phyloP scores from a whole-genome alignment of 2,888 invertebrate species.

The Hypena proboscidalis region DNA sequence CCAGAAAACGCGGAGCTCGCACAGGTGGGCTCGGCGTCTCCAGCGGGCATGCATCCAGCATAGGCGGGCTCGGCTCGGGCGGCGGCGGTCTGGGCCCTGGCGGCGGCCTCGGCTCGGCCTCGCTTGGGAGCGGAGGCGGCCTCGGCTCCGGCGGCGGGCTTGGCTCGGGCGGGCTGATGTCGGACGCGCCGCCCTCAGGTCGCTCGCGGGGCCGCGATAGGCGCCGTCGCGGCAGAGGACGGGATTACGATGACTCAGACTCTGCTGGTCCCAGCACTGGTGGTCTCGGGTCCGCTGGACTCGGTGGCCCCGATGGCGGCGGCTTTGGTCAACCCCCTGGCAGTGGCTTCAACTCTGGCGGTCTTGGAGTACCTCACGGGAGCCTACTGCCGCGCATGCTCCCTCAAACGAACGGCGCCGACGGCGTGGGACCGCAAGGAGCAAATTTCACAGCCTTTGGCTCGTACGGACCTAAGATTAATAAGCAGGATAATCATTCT shows the following conservation, averaged over 20 bases:
- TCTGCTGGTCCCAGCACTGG: slow-evolving; percentile 54
- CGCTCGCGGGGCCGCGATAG: slow-evolving; percentile 68
- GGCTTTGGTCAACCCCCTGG: slow-evolving; percentile 57
- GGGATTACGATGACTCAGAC: slow-evolving; percentile 65
- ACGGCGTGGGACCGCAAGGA: slow-evolving; percentile 64
- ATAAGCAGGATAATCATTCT: slow-evolving; percentile 46
- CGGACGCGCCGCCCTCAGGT: slow-evolving; percentile 40
- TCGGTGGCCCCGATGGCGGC: slow-evolving; percentile 56
- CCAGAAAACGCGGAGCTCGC: slow-evolving; percentile 74
- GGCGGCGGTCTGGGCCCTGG: slow-evolving; percentile 44
- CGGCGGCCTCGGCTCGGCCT: slow-evolving; percentile 17
- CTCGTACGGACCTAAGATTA: slow-evolving; percentile 70
- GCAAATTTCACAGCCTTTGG: slow-evolving; percentile 81
- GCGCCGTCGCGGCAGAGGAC: slow-evolving; percentile 77
- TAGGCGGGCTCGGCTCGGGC: slow-evolving; percentile 55
- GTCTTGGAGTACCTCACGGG: slow-evolving; percentile 76
- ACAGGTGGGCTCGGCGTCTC: slow-evolving; percentile 49
- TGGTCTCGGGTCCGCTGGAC: slow-evolving; percentile 57
- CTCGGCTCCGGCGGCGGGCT: slow-evolving; percentile 54
- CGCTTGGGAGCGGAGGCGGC: slow-evolving; percentile 50
- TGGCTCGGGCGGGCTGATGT: slow-evolving; percentile 49
- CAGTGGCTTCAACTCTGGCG: slow-evolving; percentile 70
- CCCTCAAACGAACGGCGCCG: slow-evolving; percentile 63
- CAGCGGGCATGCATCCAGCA: slow-evolving; percentile 46
- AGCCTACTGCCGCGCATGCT: slow-evolving; percentile 79